These are phyloP conservation scores for Xiphias gladius DNA, from an alignment of 2,113 vertebrate genomes.

Conservation along the genomic window DNA sequence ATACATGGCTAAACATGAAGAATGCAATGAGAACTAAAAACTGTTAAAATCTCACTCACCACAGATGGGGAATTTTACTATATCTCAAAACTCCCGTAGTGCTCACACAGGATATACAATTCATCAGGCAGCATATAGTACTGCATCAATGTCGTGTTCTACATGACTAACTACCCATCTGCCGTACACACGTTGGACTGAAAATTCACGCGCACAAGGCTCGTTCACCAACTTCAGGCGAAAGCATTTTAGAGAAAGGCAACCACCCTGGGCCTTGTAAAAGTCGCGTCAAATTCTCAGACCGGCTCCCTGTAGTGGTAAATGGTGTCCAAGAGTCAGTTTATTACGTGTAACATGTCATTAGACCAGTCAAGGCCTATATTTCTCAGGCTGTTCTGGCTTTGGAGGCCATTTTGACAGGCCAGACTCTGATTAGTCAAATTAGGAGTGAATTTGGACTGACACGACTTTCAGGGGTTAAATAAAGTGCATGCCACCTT, in stretches of 20 bases:
- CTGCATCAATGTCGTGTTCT: not conserved
- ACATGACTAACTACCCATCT: not conserved
- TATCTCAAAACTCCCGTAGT: not conserved
- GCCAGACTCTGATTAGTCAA: conserved; percentile 69
- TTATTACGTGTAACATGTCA: conserved; percentile 83
- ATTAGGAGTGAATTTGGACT: conserved; percentile 53
- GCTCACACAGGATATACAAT: not conserved
- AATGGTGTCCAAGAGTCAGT: conserved; percentile 66
- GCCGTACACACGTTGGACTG: not conserved
- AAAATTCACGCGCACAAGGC: not conserved
- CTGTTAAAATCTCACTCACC: too few relatives aligned
- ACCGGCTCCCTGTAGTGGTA: conserved; percentile 67
- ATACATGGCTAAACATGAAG: not conserved
- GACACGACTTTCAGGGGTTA: conserved; percentile 56
- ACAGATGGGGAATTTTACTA: not conserved
- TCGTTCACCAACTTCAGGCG: conserved; percentile 19
- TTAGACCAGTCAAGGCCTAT: conserved; percentile 70
- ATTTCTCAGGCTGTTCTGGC: conserved; percentile 64
- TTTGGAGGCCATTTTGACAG: conserved; percentile 54
- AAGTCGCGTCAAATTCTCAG: conserved; percentile 69
- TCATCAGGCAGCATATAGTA: not conserved
- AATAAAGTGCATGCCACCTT: conserved; percentile 63
- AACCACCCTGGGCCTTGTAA: conserved; percentile 70
- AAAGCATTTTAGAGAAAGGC: conserved; percentile 54
- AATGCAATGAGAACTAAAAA: not conserved